These are phyloP conservation scores for Drosophila pachea DNA, from an alignment of 1,140 invertebrate genomes.

Conservation along the genomic window DNA sequence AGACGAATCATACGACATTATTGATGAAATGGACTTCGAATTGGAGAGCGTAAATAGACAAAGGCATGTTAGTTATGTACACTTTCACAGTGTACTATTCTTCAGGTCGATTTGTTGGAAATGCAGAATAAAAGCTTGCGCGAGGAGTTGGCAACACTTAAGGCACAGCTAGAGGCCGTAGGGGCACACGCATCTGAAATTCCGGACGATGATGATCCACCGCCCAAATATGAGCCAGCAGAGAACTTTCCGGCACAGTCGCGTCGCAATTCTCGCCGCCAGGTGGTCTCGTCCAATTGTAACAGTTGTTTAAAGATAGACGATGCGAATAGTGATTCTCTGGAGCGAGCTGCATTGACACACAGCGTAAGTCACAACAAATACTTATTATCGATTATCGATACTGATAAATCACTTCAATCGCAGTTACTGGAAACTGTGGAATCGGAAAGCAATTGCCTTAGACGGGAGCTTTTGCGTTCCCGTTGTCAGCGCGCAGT, in stretches of 20 bases:
- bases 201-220: slow-evolving; percentile 45
- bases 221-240: slow-evolving; percentile 47
- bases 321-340: slow-evolving; percentile 52
- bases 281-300: slow-evolving; percentile 40
- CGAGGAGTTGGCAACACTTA: slow-evolving; percentile 54
- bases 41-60: slow-evolving; percentile 60
- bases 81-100: too few relatives aligned
- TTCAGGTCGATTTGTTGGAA: slow-evolving; percentile 68
- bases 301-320: slow-evolving; percentile 36
- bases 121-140: slow-evolving; percentile 66
- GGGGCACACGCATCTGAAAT: neutral
- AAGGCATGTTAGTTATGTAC: too few relatives aligned
- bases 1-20: slow-evolving; percentile 75
- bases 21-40: slow-evolving; percentile 77
- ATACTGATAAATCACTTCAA: neutral
- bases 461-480: slow-evolving; percentile 63
- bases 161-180: slow-evolving; percentile 12
- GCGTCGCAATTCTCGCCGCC: slow-evolving; percentile 11
- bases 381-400: neutral
- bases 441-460: slow-evolving; percentile 57
- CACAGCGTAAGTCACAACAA: slow-evolving; percentile 55
- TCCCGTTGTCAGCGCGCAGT: slow-evolving; percentile 58
- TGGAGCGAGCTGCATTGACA: slow-evolving; percentile 64
- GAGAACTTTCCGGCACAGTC: neutral
- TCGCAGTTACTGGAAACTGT: slow-evolving; percentile 58